These are phyloP conservation scores for Psix sp. DNA, from an alignment of 1,140 invertebrate species.

Conservation along the genomic window DNA sequence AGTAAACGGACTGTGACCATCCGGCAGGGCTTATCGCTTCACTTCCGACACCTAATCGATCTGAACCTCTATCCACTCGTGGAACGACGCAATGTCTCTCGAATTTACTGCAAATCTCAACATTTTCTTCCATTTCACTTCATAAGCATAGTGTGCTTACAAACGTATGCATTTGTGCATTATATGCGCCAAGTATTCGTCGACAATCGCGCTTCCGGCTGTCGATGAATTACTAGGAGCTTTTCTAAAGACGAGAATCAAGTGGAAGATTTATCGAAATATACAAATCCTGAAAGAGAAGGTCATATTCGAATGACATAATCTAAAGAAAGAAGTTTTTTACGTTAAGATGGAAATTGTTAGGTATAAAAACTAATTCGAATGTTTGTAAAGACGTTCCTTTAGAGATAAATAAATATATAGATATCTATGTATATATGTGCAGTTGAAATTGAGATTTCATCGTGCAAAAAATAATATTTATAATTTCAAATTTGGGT, in stretches of 20 bases:
- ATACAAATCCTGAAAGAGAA: no score
- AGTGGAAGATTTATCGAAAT: conserved; percentile 15
- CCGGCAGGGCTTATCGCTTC: conserved; percentile 64
- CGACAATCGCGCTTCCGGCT: conserved; percentile 43
- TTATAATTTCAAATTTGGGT: no score
- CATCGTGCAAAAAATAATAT: no score
- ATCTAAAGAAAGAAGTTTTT: no score
- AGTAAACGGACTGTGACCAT: conserved; percentile 64
- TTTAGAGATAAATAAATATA: no score
- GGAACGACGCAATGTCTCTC: conserved; percentile 45
- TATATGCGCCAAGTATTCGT: conserved; percentile 44
- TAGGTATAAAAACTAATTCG: no score
- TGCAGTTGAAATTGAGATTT: no score
- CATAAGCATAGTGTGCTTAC: conserved; percentile 41
- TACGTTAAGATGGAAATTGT: no score
- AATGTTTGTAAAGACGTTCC: no score
- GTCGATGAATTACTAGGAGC: conserved; percentile 33
- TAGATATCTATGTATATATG: no score
- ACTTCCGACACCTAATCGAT: conserved; percentile 67
- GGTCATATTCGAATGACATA: no score
- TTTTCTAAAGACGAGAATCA: conserved; percentile 1
- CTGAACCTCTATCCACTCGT: conserved; percentile 53
- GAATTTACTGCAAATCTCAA: conserved; percentile 57
- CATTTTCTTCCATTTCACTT: conserved; percentile 58
- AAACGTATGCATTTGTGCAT: conserved; percentile 28